phyloP scores from a whole-genome alignment of 2,888 invertebrate species.

The Lasiommata megera region DNA sequence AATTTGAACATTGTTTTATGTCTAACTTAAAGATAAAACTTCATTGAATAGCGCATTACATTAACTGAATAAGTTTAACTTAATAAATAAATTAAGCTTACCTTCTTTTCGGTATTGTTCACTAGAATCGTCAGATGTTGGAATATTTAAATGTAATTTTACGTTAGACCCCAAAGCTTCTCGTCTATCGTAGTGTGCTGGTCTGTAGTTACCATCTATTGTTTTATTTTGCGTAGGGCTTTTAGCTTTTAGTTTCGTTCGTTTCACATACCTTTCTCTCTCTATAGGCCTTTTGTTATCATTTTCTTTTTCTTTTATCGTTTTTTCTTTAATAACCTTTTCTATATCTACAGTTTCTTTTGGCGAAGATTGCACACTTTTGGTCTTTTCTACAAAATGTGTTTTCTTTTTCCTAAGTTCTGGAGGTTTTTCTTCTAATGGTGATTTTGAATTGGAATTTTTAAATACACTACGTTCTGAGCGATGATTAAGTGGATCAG shows the following conservation, averaged over 20 bases:
- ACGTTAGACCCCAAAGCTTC: constrained; percentile 74
- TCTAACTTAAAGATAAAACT: not conserved
- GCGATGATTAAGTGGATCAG: constrained; percentile 52
- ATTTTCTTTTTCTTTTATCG: constrained; percentile 55
- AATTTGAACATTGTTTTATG: not conserved
- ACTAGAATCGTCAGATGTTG: constrained; percentile 83
- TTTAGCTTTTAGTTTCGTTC: constrained; percentile 73
- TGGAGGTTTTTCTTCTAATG: constrained; percentile 60
- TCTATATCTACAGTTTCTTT: constrained; percentile 64
- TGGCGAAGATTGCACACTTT: constrained; percentile 68
- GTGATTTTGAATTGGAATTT: constrained; percentile 56
- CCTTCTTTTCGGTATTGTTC: constrained; percentile 77
- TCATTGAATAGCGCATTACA: no score
- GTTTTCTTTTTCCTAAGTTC: constrained; percentile 72
- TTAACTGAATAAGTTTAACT: no score
- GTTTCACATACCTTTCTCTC: constrained; percentile 71
- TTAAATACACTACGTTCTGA: constrained; percentile 58
- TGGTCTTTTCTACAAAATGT: constrained; percentile 72
- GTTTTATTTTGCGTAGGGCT: constrained; percentile 72
- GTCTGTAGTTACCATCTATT: constrained; percentile 56
- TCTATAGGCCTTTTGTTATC: constrained; percentile 66
- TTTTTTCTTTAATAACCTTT: constrained; percentile 65
- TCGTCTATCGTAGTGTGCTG: constrained; percentile 72
- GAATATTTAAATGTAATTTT: constrained; percentile 79
- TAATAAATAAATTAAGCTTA: no score